phyloP scores from a whole-genome alignment of 2,797 vertebrate species.

The Coracias cyanogaster region DNA sequence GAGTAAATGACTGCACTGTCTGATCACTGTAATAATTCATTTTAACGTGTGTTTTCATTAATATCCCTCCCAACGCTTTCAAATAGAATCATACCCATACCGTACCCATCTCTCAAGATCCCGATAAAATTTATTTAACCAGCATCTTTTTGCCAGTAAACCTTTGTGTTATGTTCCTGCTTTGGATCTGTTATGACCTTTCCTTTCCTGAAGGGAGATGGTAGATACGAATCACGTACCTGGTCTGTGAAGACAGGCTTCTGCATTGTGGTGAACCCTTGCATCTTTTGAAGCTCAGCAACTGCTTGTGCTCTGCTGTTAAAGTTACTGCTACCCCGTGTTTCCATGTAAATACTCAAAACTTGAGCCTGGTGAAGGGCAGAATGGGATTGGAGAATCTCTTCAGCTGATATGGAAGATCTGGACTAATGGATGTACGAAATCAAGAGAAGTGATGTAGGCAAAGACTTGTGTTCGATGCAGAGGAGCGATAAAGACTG shows the following conservation, averaged over 20 bases:
- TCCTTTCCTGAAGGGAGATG: neutral
- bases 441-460: neutral
- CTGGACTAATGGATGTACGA: neutral
- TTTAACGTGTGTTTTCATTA: neutral
- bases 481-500: neutral
- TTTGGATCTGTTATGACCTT: neutral
- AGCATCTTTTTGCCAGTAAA: neutral
- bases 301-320: neutral
- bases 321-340: neutral
- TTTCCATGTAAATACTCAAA: neutral
- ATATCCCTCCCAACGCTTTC: neutral
- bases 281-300: neutral
- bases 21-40: slow-evolving; percentile 35
- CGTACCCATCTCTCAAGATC: neutral
- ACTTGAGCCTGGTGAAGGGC: neutral
- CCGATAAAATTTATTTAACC: slow-evolving; percentile 1
- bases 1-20: slow-evolving; percentile 41
- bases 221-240: accelerated
- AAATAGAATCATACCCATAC: neutral
- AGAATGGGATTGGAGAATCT: neutral
- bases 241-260: neutral
- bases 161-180: neutral
- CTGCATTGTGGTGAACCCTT: neutral
- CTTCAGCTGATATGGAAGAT: neutral
- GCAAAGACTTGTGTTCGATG: neutral